Evolutionary conservation across 2,888 invertebrate species (phyloP).

Genomic region (Oscheius onirici): DNA sequence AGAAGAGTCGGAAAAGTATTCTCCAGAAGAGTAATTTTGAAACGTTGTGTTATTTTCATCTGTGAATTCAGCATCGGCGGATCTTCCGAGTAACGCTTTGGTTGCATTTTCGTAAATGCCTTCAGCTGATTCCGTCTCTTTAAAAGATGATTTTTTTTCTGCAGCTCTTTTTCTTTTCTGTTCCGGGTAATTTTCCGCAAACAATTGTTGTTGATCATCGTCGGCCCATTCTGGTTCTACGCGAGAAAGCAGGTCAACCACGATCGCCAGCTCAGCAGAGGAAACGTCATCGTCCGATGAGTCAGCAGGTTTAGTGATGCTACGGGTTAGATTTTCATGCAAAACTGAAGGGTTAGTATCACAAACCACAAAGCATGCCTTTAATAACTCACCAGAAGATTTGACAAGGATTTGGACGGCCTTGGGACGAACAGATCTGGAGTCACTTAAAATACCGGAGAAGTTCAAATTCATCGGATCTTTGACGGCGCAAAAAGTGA

Average conservation of each 20-base stretch:
- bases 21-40: too few relatives aligned
- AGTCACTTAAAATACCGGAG: slow-evolving; percentile 45
- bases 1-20: too few relatives aligned
- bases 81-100: too few relatives aligned
- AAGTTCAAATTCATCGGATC: slow-evolving; percentile 58
- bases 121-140: too few relatives aligned
- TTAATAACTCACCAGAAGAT: slow-evolving; percentile 35
- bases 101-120: too few relatives aligned
- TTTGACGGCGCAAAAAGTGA: slow-evolving; percentile 65
- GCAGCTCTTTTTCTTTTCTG: background rate
- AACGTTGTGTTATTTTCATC: too few relatives aligned
- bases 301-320: too few relatives aligned
- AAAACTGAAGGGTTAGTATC: background rate
- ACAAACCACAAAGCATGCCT: background rate
- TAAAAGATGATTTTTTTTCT: background rate
- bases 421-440: slow-evolving; percentile 45
- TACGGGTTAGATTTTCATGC: background rate
- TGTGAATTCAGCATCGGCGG: too few relatives aligned
- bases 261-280: background rate
- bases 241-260: background rate
- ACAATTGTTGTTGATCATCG: background rate
- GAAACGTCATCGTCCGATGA: background rate
- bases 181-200: too few relatives aligned
- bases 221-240: background rate
- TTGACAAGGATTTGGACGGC: slow-evolving; percentile 45